A percentile compares a stretch with the other conserved stretches of the same genome.
These are phyloP conservation scores for Solenodon paradoxus DNA, from an alignment of 2,113 vertebrate genomes.

Conservation along the genomic window DNA sequence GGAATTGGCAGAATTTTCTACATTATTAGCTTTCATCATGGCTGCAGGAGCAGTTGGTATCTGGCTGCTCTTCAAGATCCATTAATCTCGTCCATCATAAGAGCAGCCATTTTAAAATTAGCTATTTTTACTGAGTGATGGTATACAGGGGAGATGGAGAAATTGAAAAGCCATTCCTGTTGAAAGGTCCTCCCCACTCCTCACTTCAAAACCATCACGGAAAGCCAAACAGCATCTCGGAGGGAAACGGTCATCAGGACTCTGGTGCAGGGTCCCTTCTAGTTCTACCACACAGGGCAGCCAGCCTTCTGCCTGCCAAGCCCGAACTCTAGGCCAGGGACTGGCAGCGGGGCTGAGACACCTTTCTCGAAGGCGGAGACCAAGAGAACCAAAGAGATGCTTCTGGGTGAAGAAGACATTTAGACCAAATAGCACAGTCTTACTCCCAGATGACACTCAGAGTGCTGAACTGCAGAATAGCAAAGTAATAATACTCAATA, in stretches of 20 bases:
- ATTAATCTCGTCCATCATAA: slow-evolving; percentile 86
- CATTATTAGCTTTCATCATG: slow-evolving; percentile 86
- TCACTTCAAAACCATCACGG: slow-evolving; percentile 38
- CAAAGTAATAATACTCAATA: background rate
- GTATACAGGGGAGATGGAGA: slow-evolving; percentile 67
- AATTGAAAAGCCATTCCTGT: slow-evolving; percentile 63
- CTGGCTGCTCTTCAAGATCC: slow-evolving; percentile 85
- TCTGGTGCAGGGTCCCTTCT: background rate
- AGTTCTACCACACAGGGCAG: background rate
- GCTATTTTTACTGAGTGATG: slow-evolving; percentile 77
- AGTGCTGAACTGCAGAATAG: background rate
- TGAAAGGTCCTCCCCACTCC: slow-evolving; percentile 71
- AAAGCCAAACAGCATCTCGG: background rate
- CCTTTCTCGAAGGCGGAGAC: background rate
- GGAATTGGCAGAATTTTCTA: slow-evolving; percentile 87
- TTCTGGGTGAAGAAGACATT: background rate
- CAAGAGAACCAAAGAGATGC: background rate
- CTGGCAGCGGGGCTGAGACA: background rate
- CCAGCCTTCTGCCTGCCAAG: fast-evolving
- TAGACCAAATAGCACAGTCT: background rate
- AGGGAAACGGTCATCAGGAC: fast-evolving
- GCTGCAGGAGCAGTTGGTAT: slow-evolving; percentile 84
- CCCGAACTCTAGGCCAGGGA: background rate
- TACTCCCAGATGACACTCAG: background rate
- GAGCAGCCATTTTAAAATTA: slow-evolving; percentile 87